Evolutionary conservation across 1,140 invertebrate species (phyloP).

Genomic region (Pseudachorutes palmiensis): DNA sequence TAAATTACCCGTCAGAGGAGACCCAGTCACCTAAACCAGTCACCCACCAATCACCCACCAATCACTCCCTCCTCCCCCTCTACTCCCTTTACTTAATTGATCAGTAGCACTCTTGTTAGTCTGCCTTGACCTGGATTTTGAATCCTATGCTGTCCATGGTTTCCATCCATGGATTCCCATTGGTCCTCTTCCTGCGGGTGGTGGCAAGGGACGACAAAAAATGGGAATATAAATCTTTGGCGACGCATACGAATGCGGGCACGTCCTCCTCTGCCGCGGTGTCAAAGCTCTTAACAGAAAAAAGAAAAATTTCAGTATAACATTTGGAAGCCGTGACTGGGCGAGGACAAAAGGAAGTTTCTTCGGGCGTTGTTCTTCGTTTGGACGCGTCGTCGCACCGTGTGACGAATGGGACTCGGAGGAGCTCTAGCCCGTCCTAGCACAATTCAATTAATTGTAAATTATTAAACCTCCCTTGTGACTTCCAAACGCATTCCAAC

Average conservation of each 20-base stretch:
- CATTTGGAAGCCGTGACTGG: too few species aligned
- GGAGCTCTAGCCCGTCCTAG: background rate
- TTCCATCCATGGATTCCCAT: background rate
- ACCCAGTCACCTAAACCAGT: background rate
- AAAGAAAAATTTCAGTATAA: background rate
- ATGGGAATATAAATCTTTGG: background rate
- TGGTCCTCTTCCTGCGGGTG: background rate
- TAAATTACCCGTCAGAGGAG: slow-evolving; percentile 7
- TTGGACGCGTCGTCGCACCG: background rate
- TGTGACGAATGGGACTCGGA: background rate
- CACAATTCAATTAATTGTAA: background rate
- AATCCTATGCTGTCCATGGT: background rate
- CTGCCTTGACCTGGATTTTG: too few species aligned
- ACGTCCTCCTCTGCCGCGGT: background rate
- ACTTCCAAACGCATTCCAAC: background rate
- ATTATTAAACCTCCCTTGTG: background rate
- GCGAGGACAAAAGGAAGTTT: too few species aligned
- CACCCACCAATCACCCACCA: background rate
- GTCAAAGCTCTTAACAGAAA: slow-evolving; percentile 1
- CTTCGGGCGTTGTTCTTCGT: too few species aligned
- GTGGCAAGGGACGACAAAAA: background rate
- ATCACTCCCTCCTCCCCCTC: background rate
- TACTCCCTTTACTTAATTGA: background rate
- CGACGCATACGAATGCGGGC: background rate
- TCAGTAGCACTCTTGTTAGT: too few species aligned